Evolutionary conservation across 2,888 invertebrate species (phyloP).

Genomic region (Polydrusus cervinus): DNA sequence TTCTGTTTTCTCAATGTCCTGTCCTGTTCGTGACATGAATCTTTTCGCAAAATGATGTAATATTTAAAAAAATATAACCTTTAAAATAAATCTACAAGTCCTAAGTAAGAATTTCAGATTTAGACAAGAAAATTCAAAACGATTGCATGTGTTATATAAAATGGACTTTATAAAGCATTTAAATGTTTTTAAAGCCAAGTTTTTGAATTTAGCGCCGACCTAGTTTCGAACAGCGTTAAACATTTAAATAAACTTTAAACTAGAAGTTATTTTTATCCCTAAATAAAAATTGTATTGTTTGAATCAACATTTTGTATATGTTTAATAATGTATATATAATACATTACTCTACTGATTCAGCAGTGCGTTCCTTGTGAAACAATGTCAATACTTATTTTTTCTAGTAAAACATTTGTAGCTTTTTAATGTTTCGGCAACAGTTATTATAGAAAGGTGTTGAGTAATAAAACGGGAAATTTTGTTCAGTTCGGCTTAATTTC

Average conservation of each 20-base stretch:
- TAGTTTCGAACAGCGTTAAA: background rate
- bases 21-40: background rate
- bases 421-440: too few species aligned
- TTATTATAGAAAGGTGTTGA: too few species aligned
- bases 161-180: constrained; percentile 17
- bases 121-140: constrained; percentile 9
- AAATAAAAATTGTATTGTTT: background rate
- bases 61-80: constrained; percentile 20
- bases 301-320: background rate
- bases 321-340: too few species aligned
- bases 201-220: constrained; percentile 10
- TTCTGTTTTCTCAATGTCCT: background rate
- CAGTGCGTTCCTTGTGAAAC: too few species aligned
- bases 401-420: too few species aligned
- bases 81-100: background rate
- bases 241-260: background rate
- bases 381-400: too few species aligned
- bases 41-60: background rate
- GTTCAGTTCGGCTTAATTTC: too few species aligned
- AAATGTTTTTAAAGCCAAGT: constrained; percentile 4
- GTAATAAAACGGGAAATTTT: too few species aligned
- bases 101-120: background rate
- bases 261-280: background rate
- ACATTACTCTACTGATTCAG: too few species aligned
- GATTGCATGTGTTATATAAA: constrained; percentile 15